Conservation (phyloP, 1,140 invertebrate genomes). For the Leptopilina boulardi region DNA sequence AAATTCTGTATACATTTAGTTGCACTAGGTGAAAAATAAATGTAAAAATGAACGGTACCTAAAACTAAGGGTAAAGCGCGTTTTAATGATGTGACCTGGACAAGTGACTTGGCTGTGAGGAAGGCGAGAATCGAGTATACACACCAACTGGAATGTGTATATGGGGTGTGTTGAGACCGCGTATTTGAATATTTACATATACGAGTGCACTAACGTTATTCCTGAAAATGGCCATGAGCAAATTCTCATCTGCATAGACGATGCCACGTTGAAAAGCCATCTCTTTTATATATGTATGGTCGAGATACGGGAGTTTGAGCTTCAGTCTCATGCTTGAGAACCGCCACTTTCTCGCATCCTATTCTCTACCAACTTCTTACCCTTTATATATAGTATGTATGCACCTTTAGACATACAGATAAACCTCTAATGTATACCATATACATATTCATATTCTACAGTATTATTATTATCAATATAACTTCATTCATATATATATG, state of each 20-base stretch:
- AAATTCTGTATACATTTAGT: background rate
- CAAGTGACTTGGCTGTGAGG: constrained; percentile 3
- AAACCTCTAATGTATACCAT: background rate
- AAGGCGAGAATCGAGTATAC: constrained; percentile 21
- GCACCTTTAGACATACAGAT: background rate
- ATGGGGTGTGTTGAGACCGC: background rate
- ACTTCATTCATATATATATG: background rate
- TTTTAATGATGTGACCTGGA: constrained; percentile 22
- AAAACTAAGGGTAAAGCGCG: background rate
- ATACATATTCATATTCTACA: background rate
- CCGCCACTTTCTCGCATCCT: background rate
- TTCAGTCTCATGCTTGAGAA: background rate
- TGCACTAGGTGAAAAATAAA: background rate
- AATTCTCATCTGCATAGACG: constrained; percentile 15
- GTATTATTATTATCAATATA: background rate
- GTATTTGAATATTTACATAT: constrained; percentile 30
- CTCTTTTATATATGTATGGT: no score
- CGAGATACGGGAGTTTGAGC: background rate
- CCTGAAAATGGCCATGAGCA: constrained; percentile 8
- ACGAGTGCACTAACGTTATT: background rate
- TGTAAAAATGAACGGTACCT: background rate
- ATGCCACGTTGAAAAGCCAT: background rate
- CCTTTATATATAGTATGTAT: background rate
- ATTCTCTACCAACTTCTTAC: background rate
- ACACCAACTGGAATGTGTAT: constrained; percentile 5